phyloP scores from a whole-genome alignment of 2,888 invertebrate species.

The Cyrtodaria siliqua region DNA sequence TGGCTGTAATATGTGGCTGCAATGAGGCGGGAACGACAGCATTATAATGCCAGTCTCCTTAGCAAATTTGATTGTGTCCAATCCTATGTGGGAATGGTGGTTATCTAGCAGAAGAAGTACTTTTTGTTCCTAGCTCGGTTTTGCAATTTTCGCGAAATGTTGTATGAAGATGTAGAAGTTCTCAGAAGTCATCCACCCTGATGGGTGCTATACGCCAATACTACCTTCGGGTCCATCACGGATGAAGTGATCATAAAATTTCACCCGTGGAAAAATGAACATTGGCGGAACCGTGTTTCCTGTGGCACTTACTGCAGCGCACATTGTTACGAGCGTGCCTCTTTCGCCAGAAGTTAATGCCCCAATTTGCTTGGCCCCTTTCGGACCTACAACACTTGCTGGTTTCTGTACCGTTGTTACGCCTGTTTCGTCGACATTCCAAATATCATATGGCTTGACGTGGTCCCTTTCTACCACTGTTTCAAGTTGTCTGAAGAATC shows the following conservation, averaged over 20 bases:
- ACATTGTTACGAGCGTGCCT: constrained; percentile 36
- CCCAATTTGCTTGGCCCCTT: constrained; percentile 51
- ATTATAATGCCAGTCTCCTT: too few relatives aligned
- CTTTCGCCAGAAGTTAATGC: constrained; percentile 36
- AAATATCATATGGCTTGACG: constrained; percentile 10
- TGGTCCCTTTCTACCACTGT: constrained; percentile 16
- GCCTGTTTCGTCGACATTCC: constrained; percentile 29
- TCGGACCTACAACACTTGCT: constrained; percentile 21
- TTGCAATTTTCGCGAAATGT: constrained; percentile 43
- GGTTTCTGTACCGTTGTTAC: constrained; percentile 6
- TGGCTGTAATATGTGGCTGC: too few relatives aligned
- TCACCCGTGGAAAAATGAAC: constrained; percentile 42
- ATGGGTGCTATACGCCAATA: constrained; percentile 18
- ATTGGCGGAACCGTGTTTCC: constrained; percentile 43
- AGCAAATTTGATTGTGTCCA: too few relatives aligned
- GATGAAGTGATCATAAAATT: constrained; percentile 23
- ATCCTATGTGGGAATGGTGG: too few relatives aligned
- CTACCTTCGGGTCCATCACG: constrained; percentile 22
- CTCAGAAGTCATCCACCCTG: too few relatives aligned
- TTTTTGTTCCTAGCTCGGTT: constrained; percentile 16
- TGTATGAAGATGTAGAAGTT: constrained; percentile 40
- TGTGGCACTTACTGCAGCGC: constrained; percentile 4
- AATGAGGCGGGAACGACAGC: too few relatives aligned
- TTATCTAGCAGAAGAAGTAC: too few relatives aligned
- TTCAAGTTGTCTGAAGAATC: constrained; percentile 8